Evolutionary conservation across 1,140 invertebrate species (phyloP).

Genomic region (Linepithema humile): DNA sequence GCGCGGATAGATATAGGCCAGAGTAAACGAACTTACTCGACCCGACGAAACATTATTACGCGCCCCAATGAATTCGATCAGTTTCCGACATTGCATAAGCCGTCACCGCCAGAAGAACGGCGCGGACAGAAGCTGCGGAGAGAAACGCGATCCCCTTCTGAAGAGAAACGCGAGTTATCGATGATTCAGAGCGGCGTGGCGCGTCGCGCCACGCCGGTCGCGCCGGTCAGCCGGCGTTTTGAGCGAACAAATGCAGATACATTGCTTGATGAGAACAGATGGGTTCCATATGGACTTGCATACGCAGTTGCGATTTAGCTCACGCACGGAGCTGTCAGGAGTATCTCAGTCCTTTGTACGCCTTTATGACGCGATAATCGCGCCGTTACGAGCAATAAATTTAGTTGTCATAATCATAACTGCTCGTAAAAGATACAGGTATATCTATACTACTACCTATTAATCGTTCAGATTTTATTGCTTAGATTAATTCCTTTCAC

Average conservation of each 20-base stretch:
- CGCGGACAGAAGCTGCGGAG: constrained; percentile 37
- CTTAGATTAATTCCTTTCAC: constrained; percentile 16
- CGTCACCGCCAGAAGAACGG: constrained; percentile 71
- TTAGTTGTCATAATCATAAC: constrained; percentile 43
- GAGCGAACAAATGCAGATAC: constrained; percentile 49
- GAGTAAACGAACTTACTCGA: constrained; percentile 80
- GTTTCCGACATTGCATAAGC: constrained; percentile 81
- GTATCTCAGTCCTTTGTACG: constrained; percentile 42
- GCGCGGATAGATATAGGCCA: constrained; percentile 72
- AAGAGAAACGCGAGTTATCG: constrained; percentile 45
- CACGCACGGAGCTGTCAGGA: constrained; percentile 38
- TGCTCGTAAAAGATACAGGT: constrained; percentile 22
- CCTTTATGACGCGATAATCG: constrained; percentile 54
- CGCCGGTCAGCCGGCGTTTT: constrained; percentile 18
- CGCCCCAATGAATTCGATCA: constrained; percentile 80
- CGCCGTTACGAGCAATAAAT: constrained; percentile 44
- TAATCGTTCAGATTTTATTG: constrained; percentile 4
- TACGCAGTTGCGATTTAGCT: constrained; percentile 46
- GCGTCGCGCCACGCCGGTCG: too few relatives aligned
- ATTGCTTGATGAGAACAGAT: constrained; percentile 51
- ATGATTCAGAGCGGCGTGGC: constrained; percentile 20
- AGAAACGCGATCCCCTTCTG: background rate
- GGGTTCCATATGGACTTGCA: constrained; percentile 38
- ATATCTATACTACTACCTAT: constrained; percentile 1
- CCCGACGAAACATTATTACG: constrained; percentile 82